These are phyloP conservation scores for Callorhinus ursinus DNA, from an alignment of 2,113 vertebrate genomes.

Conservation along the genomic window DNA sequence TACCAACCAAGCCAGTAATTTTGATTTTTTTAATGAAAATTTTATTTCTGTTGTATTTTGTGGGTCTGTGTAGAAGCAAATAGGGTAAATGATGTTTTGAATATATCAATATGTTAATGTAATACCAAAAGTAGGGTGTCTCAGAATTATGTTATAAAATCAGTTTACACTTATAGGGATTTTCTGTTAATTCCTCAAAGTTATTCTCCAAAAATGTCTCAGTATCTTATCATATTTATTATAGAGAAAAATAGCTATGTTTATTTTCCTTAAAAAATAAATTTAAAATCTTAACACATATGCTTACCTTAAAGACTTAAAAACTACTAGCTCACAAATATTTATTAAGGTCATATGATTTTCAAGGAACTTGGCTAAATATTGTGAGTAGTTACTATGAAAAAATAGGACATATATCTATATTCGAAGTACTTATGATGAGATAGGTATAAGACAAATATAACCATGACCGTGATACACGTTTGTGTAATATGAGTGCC, in stretches of 20 bases:
- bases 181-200: not conserved
- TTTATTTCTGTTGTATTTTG: not conserved
- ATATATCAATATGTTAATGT: not conserved
- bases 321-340: not conserved
- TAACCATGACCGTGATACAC: not conserved
- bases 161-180: accelerated
- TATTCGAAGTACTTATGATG: not conserved
- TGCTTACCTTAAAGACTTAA: not conserved
- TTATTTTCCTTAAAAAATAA: not conserved
- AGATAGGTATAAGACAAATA: not conserved
- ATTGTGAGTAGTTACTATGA: not conserved
- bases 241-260: not conserved
- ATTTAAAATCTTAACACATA: not conserved
- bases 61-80: not conserved
- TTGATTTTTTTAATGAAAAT: not conserved
- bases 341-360: not conserved
- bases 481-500: not conserved
- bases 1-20: not conserved
- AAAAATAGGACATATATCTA: not conserved
- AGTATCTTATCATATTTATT: not conserved
- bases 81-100: not conserved
- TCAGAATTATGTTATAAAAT: not conserved
- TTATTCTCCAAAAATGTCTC: not conserved
- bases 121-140: not conserved
- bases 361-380: not conserved